Percentiles rank a stretch among this genome's conserved stretches.
phyloP scores from a whole-genome alignment of 2,888 invertebrate species.

The Podotricha telesiphe region DNA sequence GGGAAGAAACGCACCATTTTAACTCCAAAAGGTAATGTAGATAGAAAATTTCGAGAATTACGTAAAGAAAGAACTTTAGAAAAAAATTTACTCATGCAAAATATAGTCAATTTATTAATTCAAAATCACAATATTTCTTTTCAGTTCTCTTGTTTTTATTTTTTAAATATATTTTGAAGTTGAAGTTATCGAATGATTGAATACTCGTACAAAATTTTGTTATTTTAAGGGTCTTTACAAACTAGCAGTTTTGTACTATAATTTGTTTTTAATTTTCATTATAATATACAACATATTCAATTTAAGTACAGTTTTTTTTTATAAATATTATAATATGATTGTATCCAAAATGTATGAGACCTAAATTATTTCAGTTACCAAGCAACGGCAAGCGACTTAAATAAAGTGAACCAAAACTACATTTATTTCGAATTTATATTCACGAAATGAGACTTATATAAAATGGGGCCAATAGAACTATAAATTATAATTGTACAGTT shows the following conservation, averaged over 20 bases:
- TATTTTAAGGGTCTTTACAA: neutral
- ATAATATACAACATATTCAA: neutral
- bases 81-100: conserved; percentile 48
- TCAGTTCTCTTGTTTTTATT: conserved; percentile 19
- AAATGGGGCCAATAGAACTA: conserved; percentile 65
- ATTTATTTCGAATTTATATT: conserved; percentile 74
- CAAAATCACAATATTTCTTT: neutral
- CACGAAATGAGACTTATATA: conserved; percentile 51
- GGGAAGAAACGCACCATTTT: conserved; percentile 76
- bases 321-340: neutral
- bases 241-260: neutral
- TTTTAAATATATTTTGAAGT: conserved; percentile 17
- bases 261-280: neutral
- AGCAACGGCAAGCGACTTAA: conserved; percentile 60
- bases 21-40: conserved; percentile 46
- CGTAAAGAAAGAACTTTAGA: conserved; percentile 43
- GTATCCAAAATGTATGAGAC: neutral
- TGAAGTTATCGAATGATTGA: neutral
- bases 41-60: conserved; percentile 51
- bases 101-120: neutral
- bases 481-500: conserved; percentile 47
- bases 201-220: conserved; percentile 13
- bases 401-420: conserved; percentile 72
- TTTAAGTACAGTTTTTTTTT: neutral
- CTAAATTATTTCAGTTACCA: conserved; percentile 51